Evolutionary conservation across 2,888 invertebrate species (phyloP).

Genomic region (Plusia festucae): DNA sequence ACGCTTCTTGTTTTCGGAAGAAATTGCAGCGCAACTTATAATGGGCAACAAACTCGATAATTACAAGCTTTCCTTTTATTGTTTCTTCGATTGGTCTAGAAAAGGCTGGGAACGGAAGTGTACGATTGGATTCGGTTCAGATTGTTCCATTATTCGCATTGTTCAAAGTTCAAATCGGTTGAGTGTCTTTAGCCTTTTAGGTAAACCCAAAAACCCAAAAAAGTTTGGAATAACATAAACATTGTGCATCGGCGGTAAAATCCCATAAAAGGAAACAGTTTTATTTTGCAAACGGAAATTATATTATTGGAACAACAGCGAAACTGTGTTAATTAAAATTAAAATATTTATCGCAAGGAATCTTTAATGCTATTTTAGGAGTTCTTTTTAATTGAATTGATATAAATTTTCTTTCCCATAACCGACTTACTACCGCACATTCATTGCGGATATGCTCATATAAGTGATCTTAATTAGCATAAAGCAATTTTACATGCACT

Average conservation of each 20-base stretch:
- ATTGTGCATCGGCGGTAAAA: not conserved
- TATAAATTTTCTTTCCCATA: slow-evolving; percentile 16
- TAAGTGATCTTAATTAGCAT: slow-evolving; percentile 3
- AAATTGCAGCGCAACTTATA: slow-evolving; percentile 45
- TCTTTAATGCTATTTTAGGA: slow-evolving; percentile 9
- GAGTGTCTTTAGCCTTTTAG: slow-evolving; percentile 15
- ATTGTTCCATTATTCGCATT: slow-evolving; percentile 51
- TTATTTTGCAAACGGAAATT: not conserved
- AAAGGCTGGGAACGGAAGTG: slow-evolving; percentile 69
- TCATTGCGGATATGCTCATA: not conserved
- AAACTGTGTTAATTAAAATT: slow-evolving; percentile 15
- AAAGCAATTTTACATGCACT: not conserved
- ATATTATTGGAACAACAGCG: slow-evolving; percentile 6
- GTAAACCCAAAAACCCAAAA: slow-evolving; percentile 29
- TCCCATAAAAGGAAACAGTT: not conserved
- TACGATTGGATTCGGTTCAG: slow-evolving; percentile 66
- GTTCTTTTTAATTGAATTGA: slow-evolving; percentile 11
- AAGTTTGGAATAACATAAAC: slow-evolving; percentile 13
- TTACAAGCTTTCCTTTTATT: slow-evolving; percentile 69
- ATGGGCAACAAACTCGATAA: slow-evolving; percentile 55
- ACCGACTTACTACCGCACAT: not conserved
- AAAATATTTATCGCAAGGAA: slow-evolving; percentile 4
- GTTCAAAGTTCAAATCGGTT: slow-evolving; percentile 44
- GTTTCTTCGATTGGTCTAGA: slow-evolving; percentile 69
- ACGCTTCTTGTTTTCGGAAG: slow-evolving; percentile 52